Percentiles rank a stretch among this genome's conserved stretches.
These are phyloP conservation scores for Macrochelys suwanniensis DNA, from an alignment of 2,797 vertebrate genomes.

Conservation along the genomic window DNA sequence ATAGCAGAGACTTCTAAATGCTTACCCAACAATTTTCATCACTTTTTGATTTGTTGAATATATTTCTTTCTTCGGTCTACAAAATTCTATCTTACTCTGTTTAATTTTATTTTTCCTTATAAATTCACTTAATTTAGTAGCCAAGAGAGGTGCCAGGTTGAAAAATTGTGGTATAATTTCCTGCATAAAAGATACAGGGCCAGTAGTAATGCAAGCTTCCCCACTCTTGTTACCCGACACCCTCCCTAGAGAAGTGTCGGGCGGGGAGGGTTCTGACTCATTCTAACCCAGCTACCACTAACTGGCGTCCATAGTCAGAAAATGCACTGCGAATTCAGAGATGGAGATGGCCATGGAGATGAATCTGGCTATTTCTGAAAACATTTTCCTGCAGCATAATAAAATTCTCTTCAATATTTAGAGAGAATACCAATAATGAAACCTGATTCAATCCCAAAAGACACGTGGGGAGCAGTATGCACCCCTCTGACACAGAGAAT, in stretches of 20 bases:
- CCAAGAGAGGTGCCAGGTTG: background rate
- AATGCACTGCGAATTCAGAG: too few relatives aligned
- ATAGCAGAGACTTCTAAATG: background rate
- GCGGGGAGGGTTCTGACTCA: too few relatives aligned
- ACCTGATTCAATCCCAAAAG: too few relatives aligned
- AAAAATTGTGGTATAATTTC: background rate
- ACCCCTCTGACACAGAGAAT: too few relatives aligned
- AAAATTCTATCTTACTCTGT: background rate
- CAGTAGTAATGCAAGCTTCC: background rate
- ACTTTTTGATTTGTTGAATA: background rate
- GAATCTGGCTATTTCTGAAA: background rate
- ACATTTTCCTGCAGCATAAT: background rate
- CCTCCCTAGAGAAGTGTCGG: too few relatives aligned
- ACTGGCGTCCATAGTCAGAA: too few relatives aligned
- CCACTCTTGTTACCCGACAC: background rate
- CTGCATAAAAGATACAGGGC: too few relatives aligned
- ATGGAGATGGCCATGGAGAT: too few relatives aligned
- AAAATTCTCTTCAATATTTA: background rate
- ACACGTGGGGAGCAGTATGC: too few relatives aligned
- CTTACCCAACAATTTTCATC: background rate
- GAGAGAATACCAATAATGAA: background rate
- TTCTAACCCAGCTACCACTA: too few relatives aligned
- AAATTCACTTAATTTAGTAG: background rate
- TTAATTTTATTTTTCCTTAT: background rate
- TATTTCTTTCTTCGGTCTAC: background rate